These are phyloP conservation scores for Drosophila pullipes DNA, from an alignment of 2,888 invertebrate genomes.

Conservation along the genomic window DNA sequence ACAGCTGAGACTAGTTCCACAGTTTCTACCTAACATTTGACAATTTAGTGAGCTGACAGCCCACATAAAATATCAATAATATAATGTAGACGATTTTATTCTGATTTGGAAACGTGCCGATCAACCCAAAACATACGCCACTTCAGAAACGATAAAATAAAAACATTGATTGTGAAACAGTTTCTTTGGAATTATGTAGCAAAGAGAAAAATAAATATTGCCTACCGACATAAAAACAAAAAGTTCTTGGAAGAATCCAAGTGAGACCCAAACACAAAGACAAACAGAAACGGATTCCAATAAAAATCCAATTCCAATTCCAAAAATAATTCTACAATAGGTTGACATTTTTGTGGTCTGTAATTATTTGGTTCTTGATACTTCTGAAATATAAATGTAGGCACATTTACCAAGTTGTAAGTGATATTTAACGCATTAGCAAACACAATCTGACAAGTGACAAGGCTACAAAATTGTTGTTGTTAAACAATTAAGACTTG, in stretches of 20 bases:
- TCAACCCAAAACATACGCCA: constrained; percentile 24
- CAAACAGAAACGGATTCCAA: constrained; percentile 14
- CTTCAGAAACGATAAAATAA: neutral
- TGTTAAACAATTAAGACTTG: constrained; percentile 49
- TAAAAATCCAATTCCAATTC: constrained; percentile 18
- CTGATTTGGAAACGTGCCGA: constrained; percentile 29
- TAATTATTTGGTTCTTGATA: constrained; percentile 42
- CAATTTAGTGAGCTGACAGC: constrained; percentile 41
- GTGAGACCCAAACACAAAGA: constrained; percentile 1
- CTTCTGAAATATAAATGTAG: constrained; percentile 35
- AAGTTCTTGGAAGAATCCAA: constrained; percentile 39
- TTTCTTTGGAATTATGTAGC: constrained; percentile 40
- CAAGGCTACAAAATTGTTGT: constrained; percentile 7
- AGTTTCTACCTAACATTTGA: constrained; percentile 40
- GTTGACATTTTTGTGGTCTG: constrained; percentile 39
- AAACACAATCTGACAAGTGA: constrained; percentile 9
- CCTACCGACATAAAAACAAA: neutral
- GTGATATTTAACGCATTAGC: constrained; percentile 54
- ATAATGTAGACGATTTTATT: constrained; percentile 39
- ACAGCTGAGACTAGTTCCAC: neutral
- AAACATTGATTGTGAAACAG: constrained; percentile 18
- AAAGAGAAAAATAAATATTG: constrained; percentile 24
- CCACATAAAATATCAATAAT: constrained; percentile 56
- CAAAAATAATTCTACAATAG: constrained; percentile 3
- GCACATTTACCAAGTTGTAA: constrained; percentile 50